Evolutionary conservation across 2,113 vertebrate genomes (phyloP).

Genomic region (Pachycephala philippinensis): DNA sequence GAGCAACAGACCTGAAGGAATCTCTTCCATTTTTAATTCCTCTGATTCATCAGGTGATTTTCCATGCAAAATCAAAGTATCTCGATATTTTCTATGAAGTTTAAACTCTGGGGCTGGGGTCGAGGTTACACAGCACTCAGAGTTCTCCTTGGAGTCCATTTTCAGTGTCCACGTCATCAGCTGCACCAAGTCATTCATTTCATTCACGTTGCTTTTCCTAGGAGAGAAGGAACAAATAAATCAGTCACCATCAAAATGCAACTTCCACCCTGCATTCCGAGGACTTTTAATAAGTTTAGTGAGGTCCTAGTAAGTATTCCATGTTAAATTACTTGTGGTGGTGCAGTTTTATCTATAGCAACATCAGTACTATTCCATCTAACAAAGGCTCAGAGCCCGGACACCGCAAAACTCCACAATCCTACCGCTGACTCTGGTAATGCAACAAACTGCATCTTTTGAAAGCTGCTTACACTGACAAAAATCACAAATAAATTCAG

Average conservation of each 20-base stretch:
- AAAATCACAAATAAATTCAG: neutral
- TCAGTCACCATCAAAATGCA: neutral
- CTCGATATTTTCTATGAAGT: slow-evolving; percentile 85
- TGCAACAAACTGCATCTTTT: neutral
- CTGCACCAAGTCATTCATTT: slow-evolving; percentile 91
- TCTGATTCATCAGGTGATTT: slow-evolving; percentile 77
- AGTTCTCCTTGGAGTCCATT: slow-evolving; percentile 76
- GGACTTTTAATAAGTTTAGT: neutral
- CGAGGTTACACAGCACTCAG: slow-evolving; percentile 46
- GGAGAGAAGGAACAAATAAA: neutral
- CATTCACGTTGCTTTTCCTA: slow-evolving; percentile 80
- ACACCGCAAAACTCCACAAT: neutral
- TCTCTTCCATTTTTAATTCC: slow-evolving; percentile 75
- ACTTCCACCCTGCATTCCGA: neutral
- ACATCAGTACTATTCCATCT: neutral
- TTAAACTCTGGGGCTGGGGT: slow-evolving; percentile 80
- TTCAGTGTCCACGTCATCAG: slow-evolving; percentile 92
- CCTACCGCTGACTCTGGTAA: neutral
- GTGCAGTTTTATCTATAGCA: neutral
- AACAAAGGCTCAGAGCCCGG: neutral
- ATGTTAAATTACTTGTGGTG: neutral
- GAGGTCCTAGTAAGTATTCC: neutral
- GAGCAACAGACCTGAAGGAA: slow-evolving; percentile 78
- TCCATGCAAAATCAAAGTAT: slow-evolving; percentile 91
- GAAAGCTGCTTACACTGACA: neutral